A percentile compares a stretch with the other conserved stretches of the same genome.
These are phyloP conservation scores for Drosophila nigromelanica DNA, from an alignment of 1,140 invertebrate species.

Conservation along the genomic window DNA sequence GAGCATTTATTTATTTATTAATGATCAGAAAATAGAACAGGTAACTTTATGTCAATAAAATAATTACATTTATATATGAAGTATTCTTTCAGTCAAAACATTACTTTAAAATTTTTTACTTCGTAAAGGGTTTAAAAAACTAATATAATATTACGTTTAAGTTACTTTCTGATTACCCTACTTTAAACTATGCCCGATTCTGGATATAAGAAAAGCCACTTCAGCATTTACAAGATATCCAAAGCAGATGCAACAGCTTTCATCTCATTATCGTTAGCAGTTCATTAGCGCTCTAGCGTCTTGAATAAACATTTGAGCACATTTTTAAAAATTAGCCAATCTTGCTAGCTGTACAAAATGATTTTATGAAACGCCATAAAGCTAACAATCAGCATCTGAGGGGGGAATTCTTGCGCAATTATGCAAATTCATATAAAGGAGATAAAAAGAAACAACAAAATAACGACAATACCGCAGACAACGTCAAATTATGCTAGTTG, in stretches of 20 bases:
- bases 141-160: neutral
- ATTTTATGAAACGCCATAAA: constrained; percentile 16
- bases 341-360: constrained; percentile 16
- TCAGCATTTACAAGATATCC: constrained; percentile 4
- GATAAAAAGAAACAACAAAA: constrained; percentile 4
- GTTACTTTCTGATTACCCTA: neutral
- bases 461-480: constrained; percentile 20
- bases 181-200: neutral
- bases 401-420: constrained; percentile 33
- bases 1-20: too few relatives aligned
- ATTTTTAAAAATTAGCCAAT: constrained; percentile 8
- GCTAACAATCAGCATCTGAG: constrained; percentile 1
- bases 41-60: too few relatives aligned
- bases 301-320: constrained; percentile 25
- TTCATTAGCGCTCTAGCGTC: constrained; percentile 31
- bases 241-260: constrained; percentile 3
- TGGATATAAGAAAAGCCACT: neutral
- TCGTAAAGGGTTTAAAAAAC: too few relatives aligned
- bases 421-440: constrained; percentile 31
- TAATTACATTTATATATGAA: too few relatives aligned
- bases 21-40: too few relatives aligned
- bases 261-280: constrained; percentile 40
- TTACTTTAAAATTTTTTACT: too few relatives aligned
- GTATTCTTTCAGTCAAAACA: too few relatives aligned
- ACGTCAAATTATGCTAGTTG: constrained; percentile 13